Base-by-base conservation (phyloP, 2,797 vertebrate genomes). In the Lagocephalus sceleratus region DNA sequence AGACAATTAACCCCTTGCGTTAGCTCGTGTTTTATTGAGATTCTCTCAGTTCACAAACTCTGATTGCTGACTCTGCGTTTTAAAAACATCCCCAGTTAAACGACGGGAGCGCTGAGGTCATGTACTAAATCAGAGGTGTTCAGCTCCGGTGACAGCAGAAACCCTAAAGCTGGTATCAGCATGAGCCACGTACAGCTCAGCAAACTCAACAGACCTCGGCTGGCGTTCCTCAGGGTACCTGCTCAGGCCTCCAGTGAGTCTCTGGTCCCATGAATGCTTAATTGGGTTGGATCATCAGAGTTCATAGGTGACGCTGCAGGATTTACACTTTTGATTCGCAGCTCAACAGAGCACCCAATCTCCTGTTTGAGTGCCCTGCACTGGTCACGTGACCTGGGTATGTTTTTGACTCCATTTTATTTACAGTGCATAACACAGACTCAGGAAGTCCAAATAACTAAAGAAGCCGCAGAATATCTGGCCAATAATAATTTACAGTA, bases 401-500 rank as follows among this genome's bases (percentile, higher is more conserved):
- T 50, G 43, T 35, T 43, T 17, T 48, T 35, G 35, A 61, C 65
- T 48, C 41, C n/a, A n/a, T n/a, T n/a, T n/a, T n/a, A n/a, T n/a
- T n/a, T n/a, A n/a, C n/a, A n/a, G n/a, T n/a, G n/a, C n/a, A n/a
- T n/a, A n/a, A n/a, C n/a, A n/a, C n/a, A n/a, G n/a, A n/a, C n/a
- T n/a, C n/a, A n/a, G n/a, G n/a, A n/a, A n/a, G n/a, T n/a, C n/a
- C n/a, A 50, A 72, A 74, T 65, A 71, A 71, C 72, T 73, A 73
- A 17, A 60, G 47, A 51, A 47, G 5, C 20, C 32, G 32, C 57
- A 58, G 47, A 65, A 50, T 50, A 25, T 63, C 60, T 41, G 60
- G 63, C 68, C 52, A 71, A 60, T 47, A 72, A 52, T 47, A 65
- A 80, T 77, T 80, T 60, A 68, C 57, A 74, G 26, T 59, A 32